Evolutionary conservation across 1,140 invertebrate species (phyloP).

Genomic region (Probaryconus sp.): DNA sequence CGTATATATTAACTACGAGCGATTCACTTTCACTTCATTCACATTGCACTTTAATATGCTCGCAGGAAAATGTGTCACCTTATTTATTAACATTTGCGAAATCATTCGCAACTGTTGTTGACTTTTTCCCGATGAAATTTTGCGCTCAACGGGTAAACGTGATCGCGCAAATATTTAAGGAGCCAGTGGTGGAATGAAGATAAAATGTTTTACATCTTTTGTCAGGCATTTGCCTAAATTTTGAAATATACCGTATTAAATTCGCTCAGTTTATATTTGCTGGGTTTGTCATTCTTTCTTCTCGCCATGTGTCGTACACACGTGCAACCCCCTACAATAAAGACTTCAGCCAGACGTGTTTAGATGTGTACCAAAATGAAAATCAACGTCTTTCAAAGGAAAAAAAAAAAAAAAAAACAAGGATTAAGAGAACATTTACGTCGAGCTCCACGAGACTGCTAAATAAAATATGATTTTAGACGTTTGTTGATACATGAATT

Average conservation of each 20-base stretch:
- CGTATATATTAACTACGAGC: slow-evolving; percentile 10
- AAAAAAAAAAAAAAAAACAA: too few relatives aligned
- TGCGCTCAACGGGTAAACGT: too few relatives aligned
- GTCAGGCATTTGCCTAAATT: slow-evolving; percentile 1
- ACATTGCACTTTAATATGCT: not conserved
- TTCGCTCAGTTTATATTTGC: not conserved
- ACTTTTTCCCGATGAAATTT: too few relatives aligned
- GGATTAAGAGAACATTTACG: slow-evolving; percentile 9
- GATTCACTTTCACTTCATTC: slow-evolving; percentile 46
- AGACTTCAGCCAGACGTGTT: not conserved
- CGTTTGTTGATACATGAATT: too few relatives aligned
- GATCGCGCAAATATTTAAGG: too few relatives aligned
- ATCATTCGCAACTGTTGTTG: too few relatives aligned
- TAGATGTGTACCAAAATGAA: slow-evolving; percentile 23
- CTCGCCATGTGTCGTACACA: slow-evolving; percentile 27
- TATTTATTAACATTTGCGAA: too few relatives aligned
- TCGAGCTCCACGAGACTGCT: not conserved
- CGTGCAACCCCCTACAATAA: slow-evolving; percentile 17
- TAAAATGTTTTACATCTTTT: too few relatives aligned
- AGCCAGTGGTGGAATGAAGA: too few relatives aligned
- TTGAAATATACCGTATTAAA: slow-evolving; percentile 12
- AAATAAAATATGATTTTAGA: too few relatives aligned
- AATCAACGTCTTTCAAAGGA: slow-evolving; percentile 13
- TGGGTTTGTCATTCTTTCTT: not conserved
- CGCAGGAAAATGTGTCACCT: not conserved